A percentile compares a stretch with the other conserved stretches of the same genome.
Conservation (phyloP, 1,140 invertebrate genomes). For the Zaprionus davidi region DNA sequence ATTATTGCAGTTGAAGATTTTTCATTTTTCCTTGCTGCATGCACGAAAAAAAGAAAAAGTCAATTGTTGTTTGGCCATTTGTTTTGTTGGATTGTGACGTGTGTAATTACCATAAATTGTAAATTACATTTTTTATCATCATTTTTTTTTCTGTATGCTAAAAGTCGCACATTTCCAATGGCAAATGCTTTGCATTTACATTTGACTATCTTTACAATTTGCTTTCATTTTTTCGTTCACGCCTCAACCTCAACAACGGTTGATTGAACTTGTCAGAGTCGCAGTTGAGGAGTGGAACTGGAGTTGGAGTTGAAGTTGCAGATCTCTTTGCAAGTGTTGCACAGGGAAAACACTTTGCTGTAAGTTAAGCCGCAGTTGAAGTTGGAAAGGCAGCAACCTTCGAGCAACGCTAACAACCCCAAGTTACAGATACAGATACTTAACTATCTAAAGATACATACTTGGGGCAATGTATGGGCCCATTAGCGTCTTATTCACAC, state of each 20-base stretch:
- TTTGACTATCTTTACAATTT: slow-evolving; percentile 45
- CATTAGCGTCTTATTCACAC: slow-evolving; percentile 64
- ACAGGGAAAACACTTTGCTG: slow-evolving; percentile 33
- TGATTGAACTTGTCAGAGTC: slow-evolving; percentile 79
- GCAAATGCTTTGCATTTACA: slow-evolving; percentile 73
- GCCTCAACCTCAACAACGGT: slow-evolving; percentile 77
- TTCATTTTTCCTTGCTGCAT: slow-evolving; percentile 18
- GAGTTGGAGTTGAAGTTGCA: slow-evolving; percentile 36
- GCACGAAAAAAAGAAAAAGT: slow-evolving; percentile 73
- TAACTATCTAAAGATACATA: background rate
- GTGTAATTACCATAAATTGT: slow-evolving; percentile 79
- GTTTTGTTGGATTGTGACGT: slow-evolving; percentile 56
- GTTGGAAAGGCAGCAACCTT: slow-evolving; percentile 62
- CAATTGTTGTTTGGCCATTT: slow-evolving; percentile 71
- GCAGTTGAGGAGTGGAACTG: slow-evolving; percentile 40
- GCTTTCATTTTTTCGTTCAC: slow-evolving; percentile 76
- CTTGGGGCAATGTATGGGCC: slow-evolving; percentile 27
- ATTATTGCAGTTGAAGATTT: slow-evolving; percentile 47
- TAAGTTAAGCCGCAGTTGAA: slow-evolving; percentile 22
- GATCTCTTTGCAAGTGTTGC: slow-evolving; percentile 47
- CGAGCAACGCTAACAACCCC: slow-evolving; percentile 11
- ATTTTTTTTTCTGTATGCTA: slow-evolving; percentile 54
- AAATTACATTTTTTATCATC: slow-evolving; percentile 72
- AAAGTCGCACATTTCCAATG: slow-evolving; percentile 76
- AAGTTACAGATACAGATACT: slow-evolving; percentile 42